These are phyloP conservation scores for Odontocolon sp. DNA, from an alignment of 2,888 invertebrate genomes.

Conservation along the genomic window DNA sequence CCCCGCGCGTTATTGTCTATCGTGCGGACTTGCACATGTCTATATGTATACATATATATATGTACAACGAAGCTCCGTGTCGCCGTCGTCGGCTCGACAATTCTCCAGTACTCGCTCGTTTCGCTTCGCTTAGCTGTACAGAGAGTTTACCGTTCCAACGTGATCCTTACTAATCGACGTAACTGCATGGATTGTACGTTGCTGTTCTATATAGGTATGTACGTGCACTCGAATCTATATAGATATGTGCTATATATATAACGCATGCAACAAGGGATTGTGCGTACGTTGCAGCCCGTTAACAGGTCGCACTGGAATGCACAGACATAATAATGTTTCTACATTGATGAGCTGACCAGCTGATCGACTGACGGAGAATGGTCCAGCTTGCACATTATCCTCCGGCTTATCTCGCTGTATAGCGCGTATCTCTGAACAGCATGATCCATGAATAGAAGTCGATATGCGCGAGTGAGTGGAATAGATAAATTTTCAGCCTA, in stretches of 20 bases:
- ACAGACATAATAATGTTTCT: conserved; percentile 43
- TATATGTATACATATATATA: no score
- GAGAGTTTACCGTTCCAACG: conserved; percentile 68
- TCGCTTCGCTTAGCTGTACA: conserved; percentile 21
- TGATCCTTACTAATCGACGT: conserved; percentile 75
- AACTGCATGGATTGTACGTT: conserved; percentile 53
- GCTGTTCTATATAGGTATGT: background rate
- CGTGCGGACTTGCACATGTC: conserved; percentile 65
- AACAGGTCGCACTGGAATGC: conserved; percentile 40
- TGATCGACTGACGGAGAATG: conserved; percentile 17
- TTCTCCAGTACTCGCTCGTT: conserved; percentile 23
- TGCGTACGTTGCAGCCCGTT: conserved; percentile 50
- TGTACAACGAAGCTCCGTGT: no score
- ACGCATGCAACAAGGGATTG: conserved; percentile 30
- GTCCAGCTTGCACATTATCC: conserved; percentile 16
- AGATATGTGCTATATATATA: background rate
- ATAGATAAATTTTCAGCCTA: background rate
- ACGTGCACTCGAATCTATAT: background rate
- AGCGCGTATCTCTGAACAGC: conserved; percentile 22
- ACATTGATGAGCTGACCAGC: conserved; percentile 17
- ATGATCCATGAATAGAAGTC: conserved; percentile 4
- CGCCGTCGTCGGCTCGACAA: conserved; percentile 33
- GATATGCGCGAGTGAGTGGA: background rate
- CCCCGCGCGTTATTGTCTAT: conserved; percentile 75
- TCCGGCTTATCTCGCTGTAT: conserved; percentile 11